Conservation (phyloP, 2,888 invertebrate species). For the Phorcus lineatus region DNA sequence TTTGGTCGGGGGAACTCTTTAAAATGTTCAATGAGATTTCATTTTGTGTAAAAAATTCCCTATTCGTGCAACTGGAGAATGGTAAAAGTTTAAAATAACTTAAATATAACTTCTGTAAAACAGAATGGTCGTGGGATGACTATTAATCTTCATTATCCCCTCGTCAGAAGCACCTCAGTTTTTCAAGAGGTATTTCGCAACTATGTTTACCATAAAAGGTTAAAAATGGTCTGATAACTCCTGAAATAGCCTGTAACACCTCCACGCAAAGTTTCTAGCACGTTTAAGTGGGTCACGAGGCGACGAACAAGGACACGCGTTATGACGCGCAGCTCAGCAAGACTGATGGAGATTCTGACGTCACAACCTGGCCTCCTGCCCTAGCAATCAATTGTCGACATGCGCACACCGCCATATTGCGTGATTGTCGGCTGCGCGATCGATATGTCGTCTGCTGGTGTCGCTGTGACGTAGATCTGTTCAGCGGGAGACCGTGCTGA, state of each 20-base stretch:
- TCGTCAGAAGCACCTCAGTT: too few relatives aligned
- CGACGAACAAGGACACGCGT: background rate
- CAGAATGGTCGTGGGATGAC: too few relatives aligned
- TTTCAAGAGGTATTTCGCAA: too few relatives aligned
- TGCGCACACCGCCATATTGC: background rate
- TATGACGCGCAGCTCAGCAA: slow-evolving; percentile 1
- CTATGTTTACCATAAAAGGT: background rate
- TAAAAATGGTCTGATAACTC: background rate
- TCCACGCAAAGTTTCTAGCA: background rate
- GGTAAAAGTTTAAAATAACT: too few relatives aligned
- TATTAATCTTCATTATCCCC: too few relatives aligned
- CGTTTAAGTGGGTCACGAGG: background rate
- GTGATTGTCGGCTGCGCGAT: slow-evolving; percentile 12
- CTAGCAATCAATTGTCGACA: slow-evolving; percentile 19
- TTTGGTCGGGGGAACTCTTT: too few relatives aligned
- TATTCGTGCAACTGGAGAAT: too few relatives aligned
- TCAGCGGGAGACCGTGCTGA: background rate
- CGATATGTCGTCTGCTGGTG: background rate
- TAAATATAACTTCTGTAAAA: too few relatives aligned
- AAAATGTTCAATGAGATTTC: too few relatives aligned
- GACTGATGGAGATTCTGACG: slow-evolving; percentile 14
- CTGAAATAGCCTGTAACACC: background rate
- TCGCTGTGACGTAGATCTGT: background rate
- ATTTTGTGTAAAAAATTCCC: too few relatives aligned
- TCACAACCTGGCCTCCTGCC: slow-evolving; percentile 27